Evolutionary conservation across 2,888 invertebrate genomes (phyloP), one percentile per base, ranked within the genome.

Genomic region (Maniola hyperantus): DNA sequence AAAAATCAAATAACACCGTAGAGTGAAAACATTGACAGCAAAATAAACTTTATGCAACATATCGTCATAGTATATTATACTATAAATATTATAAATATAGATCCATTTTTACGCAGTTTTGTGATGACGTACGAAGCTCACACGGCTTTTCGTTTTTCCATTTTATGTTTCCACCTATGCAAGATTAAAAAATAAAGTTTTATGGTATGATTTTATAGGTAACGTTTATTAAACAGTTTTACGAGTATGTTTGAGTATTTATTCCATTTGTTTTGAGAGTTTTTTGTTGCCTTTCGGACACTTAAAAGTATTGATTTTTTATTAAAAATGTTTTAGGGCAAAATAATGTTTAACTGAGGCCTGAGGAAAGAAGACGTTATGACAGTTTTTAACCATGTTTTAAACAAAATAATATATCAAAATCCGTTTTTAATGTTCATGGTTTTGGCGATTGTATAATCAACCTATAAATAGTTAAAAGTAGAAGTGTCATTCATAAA

Each of bases 41-140:
- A 48, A 54, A 54, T 54, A 34, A 54, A 36, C n/a, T 54, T 36
- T 15, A 54, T 53, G 5, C 8, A 13, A 54, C 15, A 36, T 33
- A 10, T 36, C 54, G 10, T 54, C 36, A 36, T 15, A 15, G 15
- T 15, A 33, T 6, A 5, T 5, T 10, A 10, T 11, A 39, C 39
- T 26, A 26, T 26, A 26, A 39, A 39, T 11, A 13, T 46, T 53
- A 33, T 33, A 26, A 26, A 26, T 26, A 26, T n/a, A 20, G 6
- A n/a, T 53, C 50, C 10, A 18, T 53, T 53, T 53, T 53, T 26
- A 33, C 11, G 33, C 33, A 34, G n/a, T 33, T 8, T 50, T 6
- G 4, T 15, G 50, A 20, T 50, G 50, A 50, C 4, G 18, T 11
- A 50, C 50, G 6, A 15, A 13, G 10, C 20, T 50, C 10, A 18